phyloP scores from a whole-genome alignment of 2,888 invertebrate species.

The Osmoderma eremita region DNA sequence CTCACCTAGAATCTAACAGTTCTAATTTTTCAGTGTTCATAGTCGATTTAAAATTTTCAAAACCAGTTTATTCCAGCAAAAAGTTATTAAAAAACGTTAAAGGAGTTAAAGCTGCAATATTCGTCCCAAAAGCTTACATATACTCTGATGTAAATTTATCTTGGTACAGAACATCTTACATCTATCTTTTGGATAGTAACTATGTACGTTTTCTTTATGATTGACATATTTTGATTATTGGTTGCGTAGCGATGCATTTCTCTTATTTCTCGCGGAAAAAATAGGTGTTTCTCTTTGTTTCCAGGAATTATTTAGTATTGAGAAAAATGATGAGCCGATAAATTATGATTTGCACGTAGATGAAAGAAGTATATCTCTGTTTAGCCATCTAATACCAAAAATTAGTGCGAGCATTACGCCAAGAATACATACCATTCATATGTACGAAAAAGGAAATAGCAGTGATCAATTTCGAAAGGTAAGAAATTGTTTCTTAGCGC shows the following conservation, averaged over 20 bases:
- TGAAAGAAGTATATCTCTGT: conserved; percentile 50
- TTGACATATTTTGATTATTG: conserved; percentile 14
- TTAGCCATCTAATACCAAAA: conserved; percentile 52
- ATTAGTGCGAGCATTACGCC: conserved; percentile 41
- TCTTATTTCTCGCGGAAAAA: not conserved
- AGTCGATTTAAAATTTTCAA: conserved; percentile 70
- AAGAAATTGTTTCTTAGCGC: no score
- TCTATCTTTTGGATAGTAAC: conserved; percentile 71
- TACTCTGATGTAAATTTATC: conserved; percentile 61
- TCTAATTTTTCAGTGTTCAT: conserved; percentile 68
- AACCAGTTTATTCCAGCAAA: conserved; percentile 66
- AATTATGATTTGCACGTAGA: conserved; percentile 45
- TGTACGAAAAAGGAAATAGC: conserved; percentile 51
- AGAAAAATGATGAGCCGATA: conserved; percentile 49
- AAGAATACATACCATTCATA: conserved; percentile 45
- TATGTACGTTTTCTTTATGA: conserved; percentile 63
- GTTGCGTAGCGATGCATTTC: not conserved
- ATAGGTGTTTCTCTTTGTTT: conserved; percentile 41
- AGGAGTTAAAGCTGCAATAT: conserved; percentile 65
- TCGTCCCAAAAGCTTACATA: conserved; percentile 68
- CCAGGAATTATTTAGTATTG: conserved; percentile 58
- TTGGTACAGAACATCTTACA: conserved; percentile 72
- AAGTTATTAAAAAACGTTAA: conserved; percentile 63
- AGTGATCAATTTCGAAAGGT: conserved; percentile 55
- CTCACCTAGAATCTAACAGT: not conserved